Evolutionary conservation across 1,140 invertebrate genomes (phyloP), one percentile per base, ranked within the genome.

Genomic region (Argopecten irradians): DNA sequence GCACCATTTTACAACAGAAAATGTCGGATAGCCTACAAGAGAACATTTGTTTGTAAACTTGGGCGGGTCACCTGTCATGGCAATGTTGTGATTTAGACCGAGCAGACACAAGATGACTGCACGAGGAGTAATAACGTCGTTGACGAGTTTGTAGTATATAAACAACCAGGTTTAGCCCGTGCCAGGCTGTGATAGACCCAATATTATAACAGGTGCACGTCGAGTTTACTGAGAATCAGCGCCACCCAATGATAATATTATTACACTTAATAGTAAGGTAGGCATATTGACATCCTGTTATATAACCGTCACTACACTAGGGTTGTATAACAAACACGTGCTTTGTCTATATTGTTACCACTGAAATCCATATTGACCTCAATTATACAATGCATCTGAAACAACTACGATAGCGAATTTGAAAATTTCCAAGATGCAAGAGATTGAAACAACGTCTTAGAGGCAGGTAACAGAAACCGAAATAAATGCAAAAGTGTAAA

Each of bases 181-280:
- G 16, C 55, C 5, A n/a, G 55, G 55, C n/a, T n/a, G 55, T 71
- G n/a, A 0, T n/a, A 71, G 22, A 71, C 55, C 8, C 55, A 71
- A 71, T 71, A 71, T 71, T 71, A 71, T 71, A 71, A 71, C 55
- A 71, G 55, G 55, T 71, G 55, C n/a, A n/a, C 55, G 55, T n/a
- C 2, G 8, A 71, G 55, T 71, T 71, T 71, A 71, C 55, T n/a
- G 55, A 71, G 28, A 71, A 71, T 71, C 22, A n/a, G 5, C n/a
- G 28, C 55, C 5, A n/a, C n/a, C n/a, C 55, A 71, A 71, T 28
- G 55, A 71, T 71, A 71, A 71, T 71, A 71, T 28, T 71, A 71
- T 71, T 71, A 71, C 55, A 71, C 55, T 71, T 71, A 71, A 71
- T 28, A 71, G 55, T 71, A 28, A 5, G 55, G 55, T 28, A 0